These are phyloP conservation scores for Tricholauxania praeusta DNA, from an alignment of 2,888 invertebrate genomes.

Conservation along the genomic window DNA sequence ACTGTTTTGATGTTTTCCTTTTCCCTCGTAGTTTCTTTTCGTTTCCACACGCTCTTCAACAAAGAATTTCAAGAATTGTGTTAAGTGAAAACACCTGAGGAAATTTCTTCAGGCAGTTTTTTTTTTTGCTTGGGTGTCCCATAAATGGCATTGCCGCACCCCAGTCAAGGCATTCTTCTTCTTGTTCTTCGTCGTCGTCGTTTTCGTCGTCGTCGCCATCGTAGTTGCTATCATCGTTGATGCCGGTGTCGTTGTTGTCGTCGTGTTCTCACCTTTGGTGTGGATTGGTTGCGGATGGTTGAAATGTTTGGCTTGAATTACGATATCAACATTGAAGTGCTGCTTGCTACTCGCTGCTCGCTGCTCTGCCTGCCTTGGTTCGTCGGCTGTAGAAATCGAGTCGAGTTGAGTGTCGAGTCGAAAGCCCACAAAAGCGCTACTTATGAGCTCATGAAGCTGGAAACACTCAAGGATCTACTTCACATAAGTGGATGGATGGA, in stretches of 20 bases:
- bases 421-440: conserved; percentile 42
- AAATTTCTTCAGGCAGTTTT: conserved; percentile 37
- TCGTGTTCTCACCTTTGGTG: conserved; percentile 27
- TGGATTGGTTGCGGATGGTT: conserved; percentile 18
- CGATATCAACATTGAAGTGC: conserved; percentile 26
- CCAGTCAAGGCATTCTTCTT: neutral
- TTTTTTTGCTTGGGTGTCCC: conserved; percentile 16
- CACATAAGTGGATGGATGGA: conserved; percentile 13
- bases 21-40: too few relatives aligned
- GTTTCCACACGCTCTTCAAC: neutral
- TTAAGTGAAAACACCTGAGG: conserved; percentile 41
- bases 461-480: conserved; percentile 38
- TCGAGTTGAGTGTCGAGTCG: conserved; percentile 27
- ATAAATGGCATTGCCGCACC: neutral
- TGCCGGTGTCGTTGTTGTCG: neutral
- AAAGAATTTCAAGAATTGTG: conserved; percentile 43
- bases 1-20: neutral
- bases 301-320: conserved; percentile 26
- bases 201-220: neutral
- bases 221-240: neutral
- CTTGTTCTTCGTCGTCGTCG: neutral
- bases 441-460: conserved; percentile 41
- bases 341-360: neutral
- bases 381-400: neutral
- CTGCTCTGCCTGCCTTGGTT: too few relatives aligned